Conservation (phyloP, 2,113 vertebrate genomes). For the Amphilophus citrinellus region DNA sequence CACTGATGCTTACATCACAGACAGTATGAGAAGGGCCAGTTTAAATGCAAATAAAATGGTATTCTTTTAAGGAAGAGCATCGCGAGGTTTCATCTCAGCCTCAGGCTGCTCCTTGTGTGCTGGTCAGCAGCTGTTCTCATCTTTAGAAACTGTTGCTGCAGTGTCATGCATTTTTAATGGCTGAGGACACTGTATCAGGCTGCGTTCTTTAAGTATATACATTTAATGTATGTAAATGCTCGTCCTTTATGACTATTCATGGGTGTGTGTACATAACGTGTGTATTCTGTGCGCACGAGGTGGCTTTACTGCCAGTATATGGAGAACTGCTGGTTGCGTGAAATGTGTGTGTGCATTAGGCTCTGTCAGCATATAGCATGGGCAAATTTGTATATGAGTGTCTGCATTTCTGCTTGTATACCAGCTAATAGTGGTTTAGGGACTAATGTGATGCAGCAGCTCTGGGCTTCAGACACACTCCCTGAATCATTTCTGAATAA, state of each 20-base stretch:
- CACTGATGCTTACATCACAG: background rate
- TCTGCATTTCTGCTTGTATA: constrained; percentile 42
- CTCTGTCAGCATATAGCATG: constrained; percentile 30
- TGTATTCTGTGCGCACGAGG: background rate
- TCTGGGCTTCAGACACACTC: constrained; percentile 48
- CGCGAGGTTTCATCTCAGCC: background rate
- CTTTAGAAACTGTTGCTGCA: constrained; percentile 81
- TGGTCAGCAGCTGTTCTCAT: constrained; percentile 69
- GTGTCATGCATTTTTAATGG: constrained; percentile 83
- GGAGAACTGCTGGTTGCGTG: background rate
- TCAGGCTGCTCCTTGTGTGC: constrained; percentile 29
- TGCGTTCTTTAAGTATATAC: constrained; percentile 46
- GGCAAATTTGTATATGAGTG: constrained; percentile 9
- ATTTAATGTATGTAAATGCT: constrained; percentile 23
- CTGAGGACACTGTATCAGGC: constrained; percentile 61
- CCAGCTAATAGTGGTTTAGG: constrained; percentile 45
- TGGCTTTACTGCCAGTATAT: background rate
- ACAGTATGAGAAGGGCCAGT: background rate
- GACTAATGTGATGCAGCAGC: constrained; percentile 56
- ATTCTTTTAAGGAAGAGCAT: background rate
- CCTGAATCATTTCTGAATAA: constrained; percentile 60
- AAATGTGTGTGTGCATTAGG: background rate
- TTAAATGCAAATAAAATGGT: background rate
- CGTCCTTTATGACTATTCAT: background rate
- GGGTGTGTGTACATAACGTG: background rate